Percentiles rank a stretch among this genome's conserved stretches.
Conservation (phyloP, 1,140 invertebrate genomes). For the Gonatopus flavifemur region DNA sequence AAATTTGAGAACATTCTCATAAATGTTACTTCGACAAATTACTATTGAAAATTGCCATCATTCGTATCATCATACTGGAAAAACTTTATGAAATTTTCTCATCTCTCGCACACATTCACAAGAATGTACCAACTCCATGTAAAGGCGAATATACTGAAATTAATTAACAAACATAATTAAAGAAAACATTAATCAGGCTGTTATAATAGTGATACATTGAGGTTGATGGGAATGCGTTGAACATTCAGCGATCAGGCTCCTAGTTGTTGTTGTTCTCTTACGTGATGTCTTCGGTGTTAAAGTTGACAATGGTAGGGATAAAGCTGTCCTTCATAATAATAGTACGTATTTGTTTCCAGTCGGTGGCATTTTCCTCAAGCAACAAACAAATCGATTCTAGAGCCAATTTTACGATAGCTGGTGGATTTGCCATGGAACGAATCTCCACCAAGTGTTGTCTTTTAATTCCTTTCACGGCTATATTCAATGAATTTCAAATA, state of each 20-base stretch:
- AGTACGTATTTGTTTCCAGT: conserved; percentile 92
- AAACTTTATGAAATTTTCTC: too few relatives aligned
- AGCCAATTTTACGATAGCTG: conserved; percentile 88
- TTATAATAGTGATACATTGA: conserved; percentile 22
- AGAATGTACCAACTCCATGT: too few relatives aligned
- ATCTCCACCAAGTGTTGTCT: conserved; percentile 95
- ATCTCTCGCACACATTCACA: too few relatives aligned
- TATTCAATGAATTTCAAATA: too few relatives aligned
- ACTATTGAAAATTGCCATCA: too few relatives aligned
- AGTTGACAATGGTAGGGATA: conserved; percentile 97
- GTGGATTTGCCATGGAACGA: conserved; percentile 92
- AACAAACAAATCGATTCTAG: conserved; percentile 94
- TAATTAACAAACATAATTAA: conserved; percentile 33
- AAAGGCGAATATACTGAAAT: conserved; percentile 16
- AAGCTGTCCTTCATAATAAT: conserved; percentile 98
- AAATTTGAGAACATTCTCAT: too few relatives aligned
- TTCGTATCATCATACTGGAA: too few relatives aligned
- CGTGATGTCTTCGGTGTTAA: conserved; percentile 91
- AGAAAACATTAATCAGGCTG: conserved; percentile 35
- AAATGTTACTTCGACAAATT: too few relatives aligned
- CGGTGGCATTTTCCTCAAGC: conserved; percentile 84
- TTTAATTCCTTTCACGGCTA: conserved; percentile 95
- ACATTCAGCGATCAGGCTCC: conserved; percentile 43
- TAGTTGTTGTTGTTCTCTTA: conserved; percentile 75
- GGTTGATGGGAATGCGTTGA: conserved; percentile 32